These are phyloP conservation scores for Otolemur garnettii DNA, from an alignment of 2,113 vertebrate species.

Conservation along the genomic window DNA sequence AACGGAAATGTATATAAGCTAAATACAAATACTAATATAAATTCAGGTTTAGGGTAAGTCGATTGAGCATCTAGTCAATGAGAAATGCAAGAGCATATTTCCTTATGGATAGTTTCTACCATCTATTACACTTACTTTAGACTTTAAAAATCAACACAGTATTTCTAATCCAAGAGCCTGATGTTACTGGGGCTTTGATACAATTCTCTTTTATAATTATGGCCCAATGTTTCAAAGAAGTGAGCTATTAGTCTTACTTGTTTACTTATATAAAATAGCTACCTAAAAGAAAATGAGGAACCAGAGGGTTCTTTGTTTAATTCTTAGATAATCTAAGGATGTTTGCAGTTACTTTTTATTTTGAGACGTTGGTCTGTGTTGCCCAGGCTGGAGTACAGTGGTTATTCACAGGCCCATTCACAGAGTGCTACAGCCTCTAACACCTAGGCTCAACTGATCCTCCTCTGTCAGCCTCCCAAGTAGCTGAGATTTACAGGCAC, in stretches of 20 bases:
- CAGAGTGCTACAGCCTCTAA: background rate
- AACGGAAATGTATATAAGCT: background rate
- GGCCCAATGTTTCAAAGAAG: background rate
- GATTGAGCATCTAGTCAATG: background rate
- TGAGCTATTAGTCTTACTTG: background rate
- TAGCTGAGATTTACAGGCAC: background rate
- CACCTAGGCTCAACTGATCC: background rate
- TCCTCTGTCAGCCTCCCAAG: background rate
- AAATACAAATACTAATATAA: conserved; percentile 12
- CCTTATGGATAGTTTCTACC: background rate
- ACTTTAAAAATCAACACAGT: conserved; percentile 15
- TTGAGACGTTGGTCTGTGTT: background rate
- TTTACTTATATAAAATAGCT: background rate
- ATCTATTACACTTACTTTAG: background rate
- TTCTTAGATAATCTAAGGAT: conserved; percentile 3
- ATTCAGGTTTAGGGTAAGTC: background rate
- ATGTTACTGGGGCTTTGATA: background rate
- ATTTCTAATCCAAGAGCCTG: conserved; percentile 16
- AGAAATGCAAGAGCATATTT: conserved; percentile 1
- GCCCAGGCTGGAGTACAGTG: background rate
- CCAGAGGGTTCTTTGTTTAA: background rate
- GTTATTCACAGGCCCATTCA: background rate
- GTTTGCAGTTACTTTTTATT: background rate
- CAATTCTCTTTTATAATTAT: background rate
- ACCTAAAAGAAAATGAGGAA: background rate